phyloP scores from a whole-genome alignment of 2,888 invertebrate genomes.

The Abscondita cerata region DNA sequence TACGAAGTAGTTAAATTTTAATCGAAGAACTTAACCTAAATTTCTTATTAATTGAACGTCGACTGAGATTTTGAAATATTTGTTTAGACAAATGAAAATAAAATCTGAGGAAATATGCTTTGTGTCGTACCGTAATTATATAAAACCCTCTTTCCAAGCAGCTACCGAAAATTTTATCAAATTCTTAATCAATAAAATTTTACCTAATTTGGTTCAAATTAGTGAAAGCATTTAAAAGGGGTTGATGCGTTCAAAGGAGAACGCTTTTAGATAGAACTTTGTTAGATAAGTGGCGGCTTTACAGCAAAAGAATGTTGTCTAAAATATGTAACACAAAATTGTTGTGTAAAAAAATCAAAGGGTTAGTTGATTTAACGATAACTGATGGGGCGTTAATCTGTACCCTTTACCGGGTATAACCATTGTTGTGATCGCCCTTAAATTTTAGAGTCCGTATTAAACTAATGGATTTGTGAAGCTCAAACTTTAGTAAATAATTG shows the following conservation, averaged over 20 bases:
- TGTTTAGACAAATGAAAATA: constrained; percentile 6
- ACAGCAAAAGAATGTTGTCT: constrained; percentile 13
- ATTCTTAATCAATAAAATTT: constrained; percentile 27
- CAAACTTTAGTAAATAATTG: too few species aligned
- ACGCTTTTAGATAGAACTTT: constrained; percentile 20
- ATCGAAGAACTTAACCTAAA: neutral
- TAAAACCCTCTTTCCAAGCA: constrained; percentile 20
- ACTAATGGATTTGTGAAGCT: too few species aligned
- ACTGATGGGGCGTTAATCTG: neutral
- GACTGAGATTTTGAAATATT: neutral
- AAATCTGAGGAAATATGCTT: constrained; percentile 19
- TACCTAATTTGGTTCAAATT: constrained; percentile 33
- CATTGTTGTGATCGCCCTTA: too few species aligned
- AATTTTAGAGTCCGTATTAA: too few species aligned
- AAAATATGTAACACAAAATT: constrained; percentile 4
- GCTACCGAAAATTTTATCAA: constrained; percentile 32
- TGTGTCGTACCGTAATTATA: constrained; percentile 31
- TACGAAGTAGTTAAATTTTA: neutral
- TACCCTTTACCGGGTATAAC: too few species aligned
- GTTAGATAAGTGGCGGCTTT: constrained; percentile 17
- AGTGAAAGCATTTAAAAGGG: constrained; percentile 28
- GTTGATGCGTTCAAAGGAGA: constrained; percentile 19
- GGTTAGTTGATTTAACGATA: constrained; percentile 5
- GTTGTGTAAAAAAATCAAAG: neutral
- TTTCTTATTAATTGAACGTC: too few species aligned